phyloP scores from a whole-genome alignment of 2,888 invertebrate genomes.

The Polymixis flavicincta region DNA sequence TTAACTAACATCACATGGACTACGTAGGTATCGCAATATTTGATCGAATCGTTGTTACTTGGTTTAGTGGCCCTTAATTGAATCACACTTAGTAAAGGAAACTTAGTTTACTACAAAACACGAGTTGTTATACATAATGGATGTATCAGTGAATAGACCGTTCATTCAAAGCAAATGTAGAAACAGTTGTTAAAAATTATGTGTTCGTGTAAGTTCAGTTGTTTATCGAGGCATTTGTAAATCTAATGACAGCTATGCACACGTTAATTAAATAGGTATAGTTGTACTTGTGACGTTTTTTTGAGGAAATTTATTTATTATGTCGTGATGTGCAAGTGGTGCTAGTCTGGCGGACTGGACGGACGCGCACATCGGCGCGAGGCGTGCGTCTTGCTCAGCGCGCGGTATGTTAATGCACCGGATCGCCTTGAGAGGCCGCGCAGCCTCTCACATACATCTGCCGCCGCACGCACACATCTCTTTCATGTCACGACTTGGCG shows the following conservation, averaged over 20 bases:
- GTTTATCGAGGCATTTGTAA: constrained; percentile 5
- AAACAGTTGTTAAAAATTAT: not conserved
- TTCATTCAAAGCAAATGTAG: not conserved
- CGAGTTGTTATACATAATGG: not conserved
- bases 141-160: not conserved
- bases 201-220: not conserved
- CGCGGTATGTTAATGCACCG: constrained; percentile 63
- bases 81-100: not conserved
- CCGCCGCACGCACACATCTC: constrained; percentile 23
- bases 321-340: constrained; percentile 12
- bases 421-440: constrained; percentile 69
- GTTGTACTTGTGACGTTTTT: constrained; percentile 6
- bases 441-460: constrained; percentile 42
- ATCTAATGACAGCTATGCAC: constrained; percentile 30
- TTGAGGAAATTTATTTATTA: constrained; percentile 22
- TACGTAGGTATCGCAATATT: not conserved
- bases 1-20: not conserved
- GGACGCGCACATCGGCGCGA: not conserved
- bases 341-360: not conserved
- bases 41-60: not conserved
- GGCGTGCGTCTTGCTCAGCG: constrained; percentile 12
- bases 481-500: not conserved
- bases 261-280: constrained; percentile 24
- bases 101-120: not conserved
- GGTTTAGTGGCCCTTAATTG: not conserved